Evolutionary conservation across 2,113 vertebrate genomes (phyloP).

Genomic region (Clarias gariepinus): DNA sequence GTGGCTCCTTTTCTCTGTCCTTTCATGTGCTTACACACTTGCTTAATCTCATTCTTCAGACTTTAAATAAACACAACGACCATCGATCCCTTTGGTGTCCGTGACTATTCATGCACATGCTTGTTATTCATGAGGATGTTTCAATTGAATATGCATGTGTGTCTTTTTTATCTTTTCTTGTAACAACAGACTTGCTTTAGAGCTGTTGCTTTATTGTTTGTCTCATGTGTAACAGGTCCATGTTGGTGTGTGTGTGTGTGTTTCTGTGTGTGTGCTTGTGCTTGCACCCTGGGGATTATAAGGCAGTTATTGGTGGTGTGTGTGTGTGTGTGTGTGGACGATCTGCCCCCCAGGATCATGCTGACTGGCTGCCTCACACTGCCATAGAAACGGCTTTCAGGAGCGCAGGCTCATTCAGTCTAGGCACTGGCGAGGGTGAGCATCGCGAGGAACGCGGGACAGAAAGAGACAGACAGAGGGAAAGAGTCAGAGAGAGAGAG

Average conservation of each 20-base stretch:
- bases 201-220: slow-evolving; percentile 22
- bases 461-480: slow-evolving; percentile 8
- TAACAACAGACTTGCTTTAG: slow-evolving; percentile 38
- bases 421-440: slow-evolving; percentile 67
- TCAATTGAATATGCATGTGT: slow-evolving; percentile 65
- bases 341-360: slow-evolving; percentile 71
- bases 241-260: slow-evolving; percentile 34
- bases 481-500: slow-evolving; percentile 34
- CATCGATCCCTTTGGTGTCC: slow-evolving; percentile 53
- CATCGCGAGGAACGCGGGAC: slow-evolving; percentile 53
- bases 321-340: slow-evolving; percentile 51
- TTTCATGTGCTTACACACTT: slow-evolving; percentile 59
- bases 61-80: slow-evolving; percentile 58
- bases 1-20: slow-evolving; percentile 51
- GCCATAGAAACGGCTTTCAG: slow-evolving; percentile 75
- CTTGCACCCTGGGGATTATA: slow-evolving; percentile 36
- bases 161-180: slow-evolving; percentile 31
- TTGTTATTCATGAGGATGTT: slow-evolving; percentile 73
- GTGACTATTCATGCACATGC: slow-evolving; percentile 64
- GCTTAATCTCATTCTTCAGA: slow-evolving; percentile 49
- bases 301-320: slow-evolving; percentile 31
- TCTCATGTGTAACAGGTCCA: slow-evolving; percentile 38
- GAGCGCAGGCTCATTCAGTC: slow-evolving; percentile 71
- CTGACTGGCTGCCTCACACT: slow-evolving; percentile 70
- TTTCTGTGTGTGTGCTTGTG: slow-evolving; percentile 15